Evolutionary conservation across 2,888 invertebrate species (phyloP), one percentile per base, ranked within the genome.

Genomic region (Ditula angustiorana): DNA sequence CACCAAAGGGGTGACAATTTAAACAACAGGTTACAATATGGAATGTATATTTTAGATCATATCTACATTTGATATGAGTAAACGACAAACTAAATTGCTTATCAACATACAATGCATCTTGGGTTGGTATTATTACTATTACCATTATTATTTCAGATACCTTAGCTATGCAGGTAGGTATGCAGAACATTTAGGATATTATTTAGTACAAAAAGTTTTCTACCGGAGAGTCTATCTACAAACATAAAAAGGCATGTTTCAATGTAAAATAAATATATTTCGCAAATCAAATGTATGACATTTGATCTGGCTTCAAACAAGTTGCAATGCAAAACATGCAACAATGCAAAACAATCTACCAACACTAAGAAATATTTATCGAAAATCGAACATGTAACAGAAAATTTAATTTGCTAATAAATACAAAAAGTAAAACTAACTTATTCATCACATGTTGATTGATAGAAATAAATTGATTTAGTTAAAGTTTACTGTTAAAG

Each of bases 201-300:
- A 80, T 81, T 81, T 77, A 77, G 79, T 83, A 87, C 82, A 87
- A 82, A 62, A 63, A 58, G 50, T 33, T 79, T 77, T 81, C 82
- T 85, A 86, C 83, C 88, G 90, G 89, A 87, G 83, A 83, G 79
- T 79, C 90, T 91, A 92, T 88, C 92, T 91, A 92, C 91, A 90
- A 89, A 90, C 91, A 92, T 80, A 91, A 91, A 90, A 91, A 90
- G 90, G 88, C 90, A 86, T 84, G 85, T 88, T 87, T 88, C 85
- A 89, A 90, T 90, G 87, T 88, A 88, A 92, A 91, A 90, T 92
- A 92, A 92, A 92, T 91, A 92, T 92, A 91, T 92, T 92, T 91
- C 88, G 53, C 64, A 90, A 90, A 92, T 88, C 92, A 92, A 92
- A 92, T 92, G 92, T 92, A 92, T 91, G 90, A 92, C 92, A 92